Evolutionary conservation across 1,140 invertebrate genomes (phyloP).

Genomic region (Drosophila nigromelanica): DNA sequence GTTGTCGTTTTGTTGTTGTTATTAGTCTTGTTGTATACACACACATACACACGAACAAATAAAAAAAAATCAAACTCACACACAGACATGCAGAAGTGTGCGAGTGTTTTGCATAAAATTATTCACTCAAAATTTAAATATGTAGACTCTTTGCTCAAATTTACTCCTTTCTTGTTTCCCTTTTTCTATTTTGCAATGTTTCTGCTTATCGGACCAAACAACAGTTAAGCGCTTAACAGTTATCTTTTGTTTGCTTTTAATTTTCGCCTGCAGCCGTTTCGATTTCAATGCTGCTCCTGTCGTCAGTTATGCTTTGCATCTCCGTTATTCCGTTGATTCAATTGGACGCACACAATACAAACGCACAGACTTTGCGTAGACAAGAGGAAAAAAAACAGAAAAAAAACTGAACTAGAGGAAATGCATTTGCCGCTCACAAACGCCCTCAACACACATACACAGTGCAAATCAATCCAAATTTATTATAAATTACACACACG

Average conservation of each 20-base stretch:
- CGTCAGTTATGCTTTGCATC: constrained; percentile 21
- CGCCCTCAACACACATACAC: constrained; percentile 5
- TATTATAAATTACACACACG: constrained; percentile 10
- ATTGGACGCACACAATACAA: constrained; percentile 11
- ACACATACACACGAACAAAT: constrained; percentile 22
- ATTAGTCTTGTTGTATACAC: constrained; percentile 59
- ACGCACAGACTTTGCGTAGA: constrained; percentile 38
- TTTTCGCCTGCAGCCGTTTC: constrained; percentile 31
- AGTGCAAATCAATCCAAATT: constrained; percentile 22
- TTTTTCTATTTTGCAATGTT: constrained; percentile 32
- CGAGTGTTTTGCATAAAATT: constrained; percentile 58
- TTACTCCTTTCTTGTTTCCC: constrained; percentile 26
- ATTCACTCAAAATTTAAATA: constrained; percentile 52
- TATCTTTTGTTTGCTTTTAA: constrained; percentile 39
- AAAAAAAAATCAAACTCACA: constrained; percentile 5
- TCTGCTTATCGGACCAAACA: constrained; percentile 42
- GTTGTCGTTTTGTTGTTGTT: constrained; percentile 59
- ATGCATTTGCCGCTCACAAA: constrained; percentile 34
- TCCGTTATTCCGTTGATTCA: constrained; percentile 30
- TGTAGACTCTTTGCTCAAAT: constrained; percentile 50
- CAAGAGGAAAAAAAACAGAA: constrained; percentile 56
- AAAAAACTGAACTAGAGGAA: constrained; percentile 25
- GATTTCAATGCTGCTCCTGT: constrained; percentile 32
- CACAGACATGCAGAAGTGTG: constrained; percentile 37
- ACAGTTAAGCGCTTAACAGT: constrained; percentile 64